Evolutionary conservation across 2,797 vertebrate genomes (phyloP).

Genomic region (Graptemys geographica): DNA sequence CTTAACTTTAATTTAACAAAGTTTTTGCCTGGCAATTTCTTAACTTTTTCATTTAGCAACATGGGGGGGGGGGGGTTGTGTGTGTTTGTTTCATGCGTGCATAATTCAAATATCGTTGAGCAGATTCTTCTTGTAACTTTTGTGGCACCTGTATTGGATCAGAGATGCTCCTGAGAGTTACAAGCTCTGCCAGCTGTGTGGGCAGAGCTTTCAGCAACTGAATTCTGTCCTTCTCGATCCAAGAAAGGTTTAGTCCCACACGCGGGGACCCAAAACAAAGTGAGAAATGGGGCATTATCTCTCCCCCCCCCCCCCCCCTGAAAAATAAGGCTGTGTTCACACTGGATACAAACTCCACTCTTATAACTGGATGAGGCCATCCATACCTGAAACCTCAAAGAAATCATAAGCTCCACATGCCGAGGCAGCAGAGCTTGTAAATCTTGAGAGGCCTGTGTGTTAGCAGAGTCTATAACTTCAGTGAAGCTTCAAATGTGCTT

Average conservation of each 20-base stretch:
- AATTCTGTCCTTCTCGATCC: conserved; percentile 14
- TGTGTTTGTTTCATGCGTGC: neutral
- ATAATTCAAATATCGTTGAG: neutral
- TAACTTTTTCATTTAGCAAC: neutral
- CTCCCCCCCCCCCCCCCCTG: neutral
- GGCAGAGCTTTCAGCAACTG: conserved; percentile 21
- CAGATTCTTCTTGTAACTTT: neutral
- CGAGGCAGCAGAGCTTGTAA: conserved; percentile 20
- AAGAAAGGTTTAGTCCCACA: conserved; percentile 53
- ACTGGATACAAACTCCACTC: conserved; percentile 50
- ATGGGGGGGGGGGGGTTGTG: too few species aligned
- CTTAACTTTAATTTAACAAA: neutral
- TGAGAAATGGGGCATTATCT: conserved; percentile 33
- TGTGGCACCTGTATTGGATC: neutral
- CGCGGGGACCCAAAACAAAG: conserved; percentile 38
- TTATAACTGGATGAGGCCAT: conserved; percentile 37
- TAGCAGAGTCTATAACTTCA: neutral
- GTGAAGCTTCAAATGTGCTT: neutral
- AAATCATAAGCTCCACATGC: conserved; percentile 44
- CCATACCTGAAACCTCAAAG: conserved; percentile 64
- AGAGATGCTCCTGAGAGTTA: conserved; percentile 1
- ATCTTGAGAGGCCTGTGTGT: neutral
- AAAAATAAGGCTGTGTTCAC: neutral
- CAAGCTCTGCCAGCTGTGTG: conserved; percentile 23
- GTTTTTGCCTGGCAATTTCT: neutral